Conservation (phyloP, 2,797 vertebrate genomes). For the Malurus splendens region DNA sequence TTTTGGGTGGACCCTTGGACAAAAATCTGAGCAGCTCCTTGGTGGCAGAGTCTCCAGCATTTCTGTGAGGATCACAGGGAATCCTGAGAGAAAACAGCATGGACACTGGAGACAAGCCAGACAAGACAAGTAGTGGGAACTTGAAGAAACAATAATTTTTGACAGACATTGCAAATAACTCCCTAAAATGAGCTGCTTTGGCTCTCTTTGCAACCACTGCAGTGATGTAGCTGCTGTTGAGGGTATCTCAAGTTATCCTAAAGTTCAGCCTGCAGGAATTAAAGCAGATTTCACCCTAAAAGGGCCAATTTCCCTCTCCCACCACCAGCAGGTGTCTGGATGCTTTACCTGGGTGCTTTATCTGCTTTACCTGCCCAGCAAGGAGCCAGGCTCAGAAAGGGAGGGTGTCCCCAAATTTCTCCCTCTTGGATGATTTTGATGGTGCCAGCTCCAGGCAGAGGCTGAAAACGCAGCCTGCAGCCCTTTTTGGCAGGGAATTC, state of each 20-base stretch:
- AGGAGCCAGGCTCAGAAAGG: neutral
- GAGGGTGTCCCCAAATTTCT: neutral
- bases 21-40: neutral
- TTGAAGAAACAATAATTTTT: too few species aligned
- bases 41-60: neutral
- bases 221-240: neutral
- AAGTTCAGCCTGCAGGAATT: neutral
- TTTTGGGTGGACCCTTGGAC: neutral
- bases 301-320: neutral
- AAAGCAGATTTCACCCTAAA: neutral
- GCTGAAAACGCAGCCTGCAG: neutral
- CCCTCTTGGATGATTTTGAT: neutral
- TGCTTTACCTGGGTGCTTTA: neutral
- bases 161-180: neutral
- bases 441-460: neutral
- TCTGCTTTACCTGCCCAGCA: neutral
- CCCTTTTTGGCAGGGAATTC: neutral
- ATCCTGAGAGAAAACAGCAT: neutral
- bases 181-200: neutral
- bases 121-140: too few species aligned
- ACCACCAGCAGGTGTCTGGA: neutral
- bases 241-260: rapidly evolving
- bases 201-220: neutral
- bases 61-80: neutral
- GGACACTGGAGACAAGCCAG: neutral